These are phyloP conservation scores for Lithophane leautieri DNA, from an alignment of 2,888 invertebrate species.

Conservation along the genomic window DNA sequence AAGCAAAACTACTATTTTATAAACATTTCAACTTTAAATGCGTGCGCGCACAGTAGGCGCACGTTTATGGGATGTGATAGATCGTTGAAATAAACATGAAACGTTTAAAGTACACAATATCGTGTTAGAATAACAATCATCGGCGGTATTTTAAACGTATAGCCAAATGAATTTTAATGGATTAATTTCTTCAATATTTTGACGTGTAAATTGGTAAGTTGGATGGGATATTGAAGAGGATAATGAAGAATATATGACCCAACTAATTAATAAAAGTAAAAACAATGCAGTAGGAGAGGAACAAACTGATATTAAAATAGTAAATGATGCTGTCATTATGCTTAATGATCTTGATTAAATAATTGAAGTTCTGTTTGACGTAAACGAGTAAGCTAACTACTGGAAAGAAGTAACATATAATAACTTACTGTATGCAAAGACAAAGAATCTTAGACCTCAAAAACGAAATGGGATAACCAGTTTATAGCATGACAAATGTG, in stretches of 20 bases:
- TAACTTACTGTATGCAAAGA: background rate
- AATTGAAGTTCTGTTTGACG: background rate
- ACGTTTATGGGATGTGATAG: constrained; percentile 66
- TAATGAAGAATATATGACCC: background rate
- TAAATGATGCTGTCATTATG: background rate
- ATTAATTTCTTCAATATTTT: constrained; percentile 22
- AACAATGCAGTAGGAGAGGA: background rate
- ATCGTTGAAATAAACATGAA: constrained; percentile 69
- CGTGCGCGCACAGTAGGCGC: constrained; percentile 49
- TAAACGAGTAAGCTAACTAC: background rate
- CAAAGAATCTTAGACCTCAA: background rate
- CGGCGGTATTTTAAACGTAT: constrained; percentile 16
- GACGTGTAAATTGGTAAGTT: background rate
- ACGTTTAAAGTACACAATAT: constrained; percentile 46
- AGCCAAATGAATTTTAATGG: constrained; percentile 43
- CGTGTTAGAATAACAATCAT: constrained; percentile 59
- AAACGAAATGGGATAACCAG: background rate
- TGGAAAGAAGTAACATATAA: background rate
- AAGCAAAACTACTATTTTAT: constrained; percentile 63
- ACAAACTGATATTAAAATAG: background rate
- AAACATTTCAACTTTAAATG: constrained; percentile 70
- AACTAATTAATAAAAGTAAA: too few relatives aligned
- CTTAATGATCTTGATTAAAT: background rate
- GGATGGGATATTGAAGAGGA: background rate
- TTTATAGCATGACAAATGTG: constrained; percentile 7